phyloP scores from a whole-genome alignment of 2,888 invertebrate genomes.

The Sisyra terminalis region DNA sequence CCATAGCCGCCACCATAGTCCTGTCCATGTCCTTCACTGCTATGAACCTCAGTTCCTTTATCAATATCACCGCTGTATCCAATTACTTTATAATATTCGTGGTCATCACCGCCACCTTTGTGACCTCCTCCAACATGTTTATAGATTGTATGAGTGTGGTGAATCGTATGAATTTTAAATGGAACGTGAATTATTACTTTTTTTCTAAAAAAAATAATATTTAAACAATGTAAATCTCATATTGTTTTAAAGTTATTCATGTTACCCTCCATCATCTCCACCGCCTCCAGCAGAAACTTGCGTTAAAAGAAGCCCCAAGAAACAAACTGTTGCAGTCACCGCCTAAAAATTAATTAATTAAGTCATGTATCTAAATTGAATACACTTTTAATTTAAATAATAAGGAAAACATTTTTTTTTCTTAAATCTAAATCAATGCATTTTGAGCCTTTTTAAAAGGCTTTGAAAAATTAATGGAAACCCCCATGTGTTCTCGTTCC shows the following conservation, averaged over 20 bases:
- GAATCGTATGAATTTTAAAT: conserved; percentile 55
- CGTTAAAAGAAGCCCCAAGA: background rate
- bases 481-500: too few species aligned
- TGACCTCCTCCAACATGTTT: conserved; percentile 38
- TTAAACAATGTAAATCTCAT: background rate
- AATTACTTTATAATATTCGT: conserved; percentile 49
- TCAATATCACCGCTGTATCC: conserved; percentile 52
- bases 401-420: conserved; percentile 1
- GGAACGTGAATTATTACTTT: conserved; percentile 68
- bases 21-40: conserved; percentile 16
- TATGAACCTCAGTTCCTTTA: conserved; percentile 22
- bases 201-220: conserved; percentile 28
- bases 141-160: conserved; percentile 62
- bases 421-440: too few species aligned
- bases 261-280: background rate
- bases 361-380: background rate
- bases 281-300: background rate
- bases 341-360: background rate
- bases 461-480: too few species aligned
- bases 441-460: too few species aligned
- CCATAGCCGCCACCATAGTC: conserved; percentile 14
- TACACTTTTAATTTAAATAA: background rate
- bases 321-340: background rate
- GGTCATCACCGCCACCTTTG: conserved; percentile 34
- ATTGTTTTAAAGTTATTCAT: background rate